Base-by-base conservation (phyloP, 2,797 vertebrate genomes). In the Macropodus opercularis region DNA sequence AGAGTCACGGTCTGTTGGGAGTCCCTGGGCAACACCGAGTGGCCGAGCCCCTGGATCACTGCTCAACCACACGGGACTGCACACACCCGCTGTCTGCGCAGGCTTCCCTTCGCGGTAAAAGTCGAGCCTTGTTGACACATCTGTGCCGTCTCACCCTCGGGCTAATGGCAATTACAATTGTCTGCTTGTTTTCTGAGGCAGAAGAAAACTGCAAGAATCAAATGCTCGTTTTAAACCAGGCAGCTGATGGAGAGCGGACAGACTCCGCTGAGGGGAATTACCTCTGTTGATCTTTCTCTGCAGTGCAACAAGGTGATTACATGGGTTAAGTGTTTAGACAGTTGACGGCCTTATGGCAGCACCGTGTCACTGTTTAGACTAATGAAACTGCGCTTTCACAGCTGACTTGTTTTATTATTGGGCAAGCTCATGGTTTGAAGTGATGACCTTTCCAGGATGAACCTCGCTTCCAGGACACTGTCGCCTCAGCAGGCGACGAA, bases 1-100 rank as follows among this genome's bases (percentile, higher is more conserved):
- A 61, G 84, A 91, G 89, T 88, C 88, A 88, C 58, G 85, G 85
- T 91, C 87, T 87, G 82, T 89, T 90, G 89, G 81, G 70, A 85
- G 82, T 90, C 87, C 63, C 49, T 54, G 85, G 86, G 78, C 88
- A 87, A 85, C 64, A 67, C 76, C 63, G 70, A 75, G 76, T 79
- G 62, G 85, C 77, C 65, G 43, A 57, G 71, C 85, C 86, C 84
- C 88, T 80, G 86, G 89, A 91, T 89, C 80, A 70, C 67, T 66
- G 89, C 85, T 89, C 83, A 85, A 84, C 87, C 87, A 87, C 91
- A 90, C 81, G 83, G 79, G 78, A 71, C 76, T 82, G 81, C 50
- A 80, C 87, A 81, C 83, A 77, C 77, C 66, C 71, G 66, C 79
- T 87, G 79, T 89, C 89, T 88, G 78, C 83, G 84, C 80, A 75